Evolutionary conservation across 2,888 invertebrate genomes (phyloP).

Genomic region (Abrostola tripartita): DNA sequence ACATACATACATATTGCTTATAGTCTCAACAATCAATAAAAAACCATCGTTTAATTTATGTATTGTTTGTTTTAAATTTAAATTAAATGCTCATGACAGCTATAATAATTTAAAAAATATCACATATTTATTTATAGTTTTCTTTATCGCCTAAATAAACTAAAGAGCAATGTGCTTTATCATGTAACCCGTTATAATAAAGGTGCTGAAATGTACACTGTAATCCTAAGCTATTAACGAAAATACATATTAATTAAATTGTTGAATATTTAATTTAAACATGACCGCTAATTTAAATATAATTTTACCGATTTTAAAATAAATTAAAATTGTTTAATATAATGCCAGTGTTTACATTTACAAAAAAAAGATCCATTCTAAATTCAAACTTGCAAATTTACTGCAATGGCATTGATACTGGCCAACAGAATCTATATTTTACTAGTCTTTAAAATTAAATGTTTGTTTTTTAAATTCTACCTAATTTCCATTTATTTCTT

Average conservation of each 20-base stretch:
- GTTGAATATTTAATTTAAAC: conserved; percentile 6
- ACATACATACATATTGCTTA: too few relatives aligned
- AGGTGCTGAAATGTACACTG: conserved; percentile 50
- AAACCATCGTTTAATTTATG: too few relatives aligned
- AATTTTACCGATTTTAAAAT: neutral
- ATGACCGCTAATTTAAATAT: neutral
- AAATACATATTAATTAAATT: conserved; percentile 19
- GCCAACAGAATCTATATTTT: conserved; percentile 11
- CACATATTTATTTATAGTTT: too few relatives aligned
- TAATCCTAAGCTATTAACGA: conserved; percentile 44
- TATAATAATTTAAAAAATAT: too few relatives aligned
- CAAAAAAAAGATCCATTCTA: conserved; percentile 11
- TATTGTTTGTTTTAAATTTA: too few relatives aligned
- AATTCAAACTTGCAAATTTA: conserved; percentile 21
- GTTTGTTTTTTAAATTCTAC: neutral
- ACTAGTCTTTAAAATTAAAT: conserved; percentile 14
- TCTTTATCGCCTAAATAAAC: conserved; percentile 34
- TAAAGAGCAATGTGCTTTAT: conserved; percentile 29
- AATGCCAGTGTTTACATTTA: conserved; percentile 12
- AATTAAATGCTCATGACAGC: too few relatives aligned
- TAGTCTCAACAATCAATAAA: too few relatives aligned
- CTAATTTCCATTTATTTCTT: neutral
- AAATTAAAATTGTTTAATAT: conserved; percentile 7
- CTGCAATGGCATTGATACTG: conserved; percentile 20
- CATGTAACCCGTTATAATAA: conserved; percentile 46